Base-by-base conservation (phyloP, 2,797 vertebrate species). In the Yasuhikotakia modesta region DNA sequence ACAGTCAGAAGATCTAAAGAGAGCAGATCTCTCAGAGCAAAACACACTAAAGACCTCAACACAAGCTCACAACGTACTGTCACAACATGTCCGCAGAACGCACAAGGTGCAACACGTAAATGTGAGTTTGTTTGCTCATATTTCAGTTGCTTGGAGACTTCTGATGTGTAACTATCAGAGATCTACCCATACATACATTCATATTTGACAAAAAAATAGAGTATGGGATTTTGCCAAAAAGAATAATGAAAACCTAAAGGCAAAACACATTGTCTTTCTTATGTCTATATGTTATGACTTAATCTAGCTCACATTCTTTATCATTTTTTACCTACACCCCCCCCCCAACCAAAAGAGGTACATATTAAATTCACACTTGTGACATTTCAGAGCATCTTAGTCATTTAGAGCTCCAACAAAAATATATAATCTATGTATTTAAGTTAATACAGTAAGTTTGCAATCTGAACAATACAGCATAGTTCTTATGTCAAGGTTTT, bases 361-460 rank as follows among this genome's bases (percentile, higher is more conserved):
- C 81, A 83, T 27, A 5, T 5, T 21, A 55, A 53, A 53, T 68
- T 74, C 85, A 85, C 70, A 76, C 52, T 84, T 87, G 76, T 58
- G 76, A 86, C 78, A 32, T 73, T 73, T 78, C 39, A 84, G 55
- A 85, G 81, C 30, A 13, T 85, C 84, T 78, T 78, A 81, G 78
- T 78, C 80, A 82, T 82, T 83, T 73, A 82, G 84, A 85, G 82
- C 84, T 86, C 84, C 76, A 86, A 87, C 86, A 79, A 91, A 92
- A 92, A 91, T 88, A 89, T 90, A 91, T 82, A 13, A 79, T 79
- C 64, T 88, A 87, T 85, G 81, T 85, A 83, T 89, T 87, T 86
- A 90, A 86, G 87, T 72, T 79, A 66, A 68, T 91, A 88, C 89
- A 92, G 91, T 87, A 91, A 80, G 87, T 89, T 48, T 86, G 70